phyloP scores from a whole-genome alignment of 2,888 invertebrate species.

The Nezara viridula region DNA sequence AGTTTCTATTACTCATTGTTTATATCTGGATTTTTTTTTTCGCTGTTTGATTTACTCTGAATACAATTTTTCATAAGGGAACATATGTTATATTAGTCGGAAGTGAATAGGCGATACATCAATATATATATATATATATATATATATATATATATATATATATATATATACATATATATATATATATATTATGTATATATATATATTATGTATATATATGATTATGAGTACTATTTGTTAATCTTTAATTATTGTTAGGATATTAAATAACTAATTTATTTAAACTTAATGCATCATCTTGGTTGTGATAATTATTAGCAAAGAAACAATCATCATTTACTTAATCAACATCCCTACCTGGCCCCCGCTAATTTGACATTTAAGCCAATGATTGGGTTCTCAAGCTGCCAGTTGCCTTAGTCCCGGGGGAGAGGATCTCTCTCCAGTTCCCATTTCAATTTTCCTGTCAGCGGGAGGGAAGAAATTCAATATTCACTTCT shows the following conservation, averaged over 20 bases:
- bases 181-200: too few relatives aligned
- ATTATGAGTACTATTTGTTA: not conserved
- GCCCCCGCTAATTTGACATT: not conserved
- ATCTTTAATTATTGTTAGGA: not conserved
- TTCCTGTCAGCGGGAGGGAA: constrained; percentile 29
- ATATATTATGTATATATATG: too few relatives aligned
- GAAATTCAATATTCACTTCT: constrained; percentile 35
- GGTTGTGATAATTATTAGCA: not conserved
- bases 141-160: too few relatives aligned
- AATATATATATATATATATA: too few relatives aligned
- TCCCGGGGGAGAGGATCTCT: not conserved
- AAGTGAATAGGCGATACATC: too few relatives aligned
- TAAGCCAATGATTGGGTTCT: constrained; percentile 8
- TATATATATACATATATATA: too few relatives aligned
- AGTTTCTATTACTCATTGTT: too few relatives aligned
- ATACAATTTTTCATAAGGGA: too few relatives aligned
- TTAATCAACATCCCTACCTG: not conserved
- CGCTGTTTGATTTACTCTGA: too few relatives aligned
- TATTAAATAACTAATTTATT: not conserved
- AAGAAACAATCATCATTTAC: not conserved
- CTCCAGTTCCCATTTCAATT: constrained; percentile 36
- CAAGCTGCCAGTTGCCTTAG: not conserved
- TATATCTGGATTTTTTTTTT: too few relatives aligned
- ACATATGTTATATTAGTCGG: too few relatives aligned
- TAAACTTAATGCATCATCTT: not conserved